These are phyloP conservation scores for Amblyjoppa proteus DNA, from an alignment of 2,888 invertebrate genomes.

Conservation along the genomic window DNA sequence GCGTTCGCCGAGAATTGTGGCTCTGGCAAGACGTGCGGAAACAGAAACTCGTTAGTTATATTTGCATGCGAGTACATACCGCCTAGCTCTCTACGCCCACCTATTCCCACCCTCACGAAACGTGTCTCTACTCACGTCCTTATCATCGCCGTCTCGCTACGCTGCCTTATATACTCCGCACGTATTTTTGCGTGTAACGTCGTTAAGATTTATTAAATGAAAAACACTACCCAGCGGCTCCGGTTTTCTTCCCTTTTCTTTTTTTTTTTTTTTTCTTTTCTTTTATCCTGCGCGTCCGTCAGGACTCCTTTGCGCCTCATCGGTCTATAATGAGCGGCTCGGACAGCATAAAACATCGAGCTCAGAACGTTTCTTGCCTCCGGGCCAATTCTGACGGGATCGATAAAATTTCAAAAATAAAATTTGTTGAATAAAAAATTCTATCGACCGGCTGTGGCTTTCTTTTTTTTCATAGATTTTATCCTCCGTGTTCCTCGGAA, in stretches of 20 bases:
- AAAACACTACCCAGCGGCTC: background rate
- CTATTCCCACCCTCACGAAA: slow-evolving; percentile 33
- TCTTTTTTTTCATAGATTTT: background rate
- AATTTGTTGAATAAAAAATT: too few species aligned
- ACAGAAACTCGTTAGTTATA: slow-evolving; percentile 67
- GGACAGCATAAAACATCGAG: background rate
- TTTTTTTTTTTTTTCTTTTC: background rate
- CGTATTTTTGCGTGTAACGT: slow-evolving; percentile 21
- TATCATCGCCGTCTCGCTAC: background rate
- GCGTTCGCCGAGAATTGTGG: slow-evolving; percentile 59
- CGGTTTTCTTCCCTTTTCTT: background rate
- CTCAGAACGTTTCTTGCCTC: background rate
- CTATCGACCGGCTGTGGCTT: background rate
- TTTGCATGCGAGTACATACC: slow-evolving; percentile 66
- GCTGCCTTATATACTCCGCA: slow-evolving; percentile 1
- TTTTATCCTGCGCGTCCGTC: background rate
- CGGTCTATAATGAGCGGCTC: background rate
- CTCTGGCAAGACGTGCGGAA: slow-evolving; percentile 64
- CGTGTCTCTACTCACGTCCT: slow-evolving; percentile 32
- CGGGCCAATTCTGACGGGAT: too few species aligned
- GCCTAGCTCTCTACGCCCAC: slow-evolving; percentile 31
- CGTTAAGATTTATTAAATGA: slow-evolving; percentile 20
- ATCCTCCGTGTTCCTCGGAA: background rate
- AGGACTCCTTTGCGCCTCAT: background rate
- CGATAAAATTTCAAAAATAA: too few species aligned